phyloP scores from a whole-genome alignment of 2,797 vertebrate genomes.

The Sebastes flavidus region DNA sequence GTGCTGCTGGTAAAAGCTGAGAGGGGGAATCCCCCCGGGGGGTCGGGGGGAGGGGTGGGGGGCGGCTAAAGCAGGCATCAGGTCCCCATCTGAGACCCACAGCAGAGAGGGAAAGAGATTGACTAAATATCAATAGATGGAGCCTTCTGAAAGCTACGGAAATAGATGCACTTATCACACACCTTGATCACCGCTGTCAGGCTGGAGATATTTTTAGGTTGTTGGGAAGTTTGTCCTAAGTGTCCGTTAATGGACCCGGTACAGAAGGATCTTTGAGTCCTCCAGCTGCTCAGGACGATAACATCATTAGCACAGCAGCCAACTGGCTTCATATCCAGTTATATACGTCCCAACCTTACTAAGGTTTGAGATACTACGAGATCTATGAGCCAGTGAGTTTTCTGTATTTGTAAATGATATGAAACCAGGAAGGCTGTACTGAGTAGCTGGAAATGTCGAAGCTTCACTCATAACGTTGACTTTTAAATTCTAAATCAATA shows the following conservation, averaged over 20 bases:
- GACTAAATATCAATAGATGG: conserved; percentile 21
- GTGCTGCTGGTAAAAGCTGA: conserved; percentile 70
- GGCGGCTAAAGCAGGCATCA: conserved; percentile 16
- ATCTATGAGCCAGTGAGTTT: too few relatives aligned
- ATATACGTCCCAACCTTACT: background rate
- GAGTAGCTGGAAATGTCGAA: too few relatives aligned
- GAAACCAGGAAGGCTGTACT: too few relatives aligned
- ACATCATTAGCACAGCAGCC: background rate
- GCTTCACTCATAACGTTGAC: too few relatives aligned
- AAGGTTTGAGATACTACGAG: too few relatives aligned
- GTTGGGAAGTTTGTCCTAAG: conserved; percentile 26
- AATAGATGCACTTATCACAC: conserved; percentile 35
- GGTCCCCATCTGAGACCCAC: conserved; percentile 21
- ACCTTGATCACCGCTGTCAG: background rate
- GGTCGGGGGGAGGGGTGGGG: background rate
- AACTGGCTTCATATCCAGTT: background rate
- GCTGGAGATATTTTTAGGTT: background rate
- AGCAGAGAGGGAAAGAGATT: background rate
- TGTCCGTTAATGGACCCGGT: conserved; percentile 5
- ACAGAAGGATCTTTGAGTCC: background rate
- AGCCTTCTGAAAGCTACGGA: conserved; percentile 26
- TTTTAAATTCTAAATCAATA: too few relatives aligned
- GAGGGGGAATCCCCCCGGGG: conserved; percentile 14
- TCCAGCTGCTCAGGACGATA: background rate
- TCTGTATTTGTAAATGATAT: too few relatives aligned